Evolutionary conservation across 2,888 invertebrate genomes (phyloP), one percentile per base, ranked within the genome.

Genomic region (Diabrotica balteata): DNA sequence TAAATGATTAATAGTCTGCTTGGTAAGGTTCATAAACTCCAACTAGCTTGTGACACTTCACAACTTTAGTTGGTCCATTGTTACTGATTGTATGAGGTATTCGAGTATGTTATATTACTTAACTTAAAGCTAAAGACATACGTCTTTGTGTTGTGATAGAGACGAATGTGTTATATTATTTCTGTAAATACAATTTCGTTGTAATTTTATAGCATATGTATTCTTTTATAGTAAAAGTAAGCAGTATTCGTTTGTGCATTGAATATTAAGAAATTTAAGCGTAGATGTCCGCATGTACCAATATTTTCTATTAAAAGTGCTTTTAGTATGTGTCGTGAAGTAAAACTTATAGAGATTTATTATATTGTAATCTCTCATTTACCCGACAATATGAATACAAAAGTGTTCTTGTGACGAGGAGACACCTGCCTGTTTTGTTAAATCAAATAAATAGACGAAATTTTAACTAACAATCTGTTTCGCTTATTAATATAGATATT

Each of bases 101-200:
- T 73, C 72, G 78, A 75, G 66, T 67, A 74, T 77, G 73, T 74
- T 72, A 71, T 76, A 73, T 74, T 76, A 72, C 45, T 52, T 45
- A 52, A 72, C 45, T 52, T 45, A 52, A 64, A 46, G 64, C 64
- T 64, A 73, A 72, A 69, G 70, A 70, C 65, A 76, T 75, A 74
- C 71, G 72, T 77, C 78, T 78, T 79, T 79, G 78, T 80, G 81
- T 82, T 82, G 81, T 82, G 82, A 82, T 81, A 81, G 80, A 77
- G 76, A 77, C 77, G 80, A 80, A 77, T 79, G 79, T 79, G 80
- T 80, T 75, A 74, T 71, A 73, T 75, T 74, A 64, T 73, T 75
- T 73, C 76, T 81, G 82, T 81, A 81, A 76, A 82, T 81, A 81
- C 75, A 69, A 70, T 81, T 81, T 78, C 70, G 78, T 79, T 80